Percentiles rank a stretch among this genome's conserved stretches.
Conservation (phyloP, 2,888 invertebrate species). For the Dicyrtoma fusca region DNA sequence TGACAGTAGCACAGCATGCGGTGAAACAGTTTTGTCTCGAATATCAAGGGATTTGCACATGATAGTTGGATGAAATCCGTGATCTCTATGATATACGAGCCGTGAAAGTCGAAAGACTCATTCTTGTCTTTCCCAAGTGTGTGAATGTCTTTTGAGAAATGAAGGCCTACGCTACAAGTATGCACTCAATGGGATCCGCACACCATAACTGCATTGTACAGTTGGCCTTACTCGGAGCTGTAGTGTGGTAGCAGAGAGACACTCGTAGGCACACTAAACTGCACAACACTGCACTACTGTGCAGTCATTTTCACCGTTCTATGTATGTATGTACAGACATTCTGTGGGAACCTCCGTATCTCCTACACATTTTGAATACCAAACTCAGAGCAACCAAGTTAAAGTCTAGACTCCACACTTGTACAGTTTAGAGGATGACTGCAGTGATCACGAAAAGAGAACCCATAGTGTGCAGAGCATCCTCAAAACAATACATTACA, state of each 20-base stretch:
- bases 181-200: too few relatives aligned
- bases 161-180: not conserved
- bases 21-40: conserved; percentile 25
- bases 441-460: too few relatives aligned
- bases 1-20: conserved; percentile 14
- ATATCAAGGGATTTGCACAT: conserved; percentile 37
- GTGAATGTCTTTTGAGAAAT: not conserved
- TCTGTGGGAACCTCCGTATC: not conserved
- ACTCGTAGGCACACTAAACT: not conserved
- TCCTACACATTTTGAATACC: too few relatives aligned
- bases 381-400: too few relatives aligned
- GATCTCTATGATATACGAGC: conserved; percentile 19
- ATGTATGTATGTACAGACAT: not conserved
- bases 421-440: too few relatives aligned
- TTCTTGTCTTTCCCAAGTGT: conserved; percentile 2
- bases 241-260: not conserved
- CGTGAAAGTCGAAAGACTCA: conserved; percentile 5
- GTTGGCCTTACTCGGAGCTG: too few relatives aligned
- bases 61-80: conserved; percentile 1
- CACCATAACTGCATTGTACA: too few relatives aligned
- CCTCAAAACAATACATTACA: too few relatives aligned
- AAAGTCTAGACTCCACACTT: too few relatives aligned
- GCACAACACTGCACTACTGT: too few relatives aligned
- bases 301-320: not conserved
- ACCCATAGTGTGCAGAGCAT: too few relatives aligned